Base-by-base conservation (phyloP, 2,888 invertebrate species). In the Helicoverpa assulta region DNA sequence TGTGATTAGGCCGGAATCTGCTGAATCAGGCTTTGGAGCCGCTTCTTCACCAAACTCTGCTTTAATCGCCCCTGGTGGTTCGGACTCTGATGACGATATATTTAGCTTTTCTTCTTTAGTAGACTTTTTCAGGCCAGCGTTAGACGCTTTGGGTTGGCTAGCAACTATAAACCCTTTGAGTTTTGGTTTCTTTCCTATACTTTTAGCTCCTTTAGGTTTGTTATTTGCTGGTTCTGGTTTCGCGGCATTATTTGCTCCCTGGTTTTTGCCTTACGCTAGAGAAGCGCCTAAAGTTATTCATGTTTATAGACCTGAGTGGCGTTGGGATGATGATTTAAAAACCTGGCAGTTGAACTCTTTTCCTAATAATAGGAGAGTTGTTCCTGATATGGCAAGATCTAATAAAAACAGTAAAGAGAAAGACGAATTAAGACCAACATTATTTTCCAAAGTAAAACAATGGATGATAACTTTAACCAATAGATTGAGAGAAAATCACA, bases 201-300 rank as follows among this genome's bases (percentile, higher is more conserved):
- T 96, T 61, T 91, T 97, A 56, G 96, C 97, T 0, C 97, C 97
- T 0, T 89, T 97, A 57, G 96, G 96, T 0, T 92, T 97, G 61
- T 91, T 97, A 51, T 96, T 97, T 59, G 96, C 96, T 1, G 96
- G 97, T 0, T 96, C 97, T 16, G 96, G 97, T 0, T 87, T 97
- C 18, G 96, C 97, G 0, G 94, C 97, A 0, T 94, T 97, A 55
- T 90, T 97, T 74, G 96, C 97, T 67, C 97, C 97, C 0, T 97
- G 96, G 96, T 95, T 96, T 78, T 92, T 97, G 71, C 96, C 97
- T 0, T 78, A 88, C 12, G 95, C 90, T 1, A 90, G 96, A 78
- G 91, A 94, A 82, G 92, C 94, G 21, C 93, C 95, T 10, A 90
- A 93, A 83, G 68, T 90, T 71, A 86, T 95, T 78, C 85, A 90